Percentiles rank a stretch among this genome's conserved stretches.
phyloP scores from a whole-genome alignment of 2,113 vertebrate species.

The Anser cygnoides region DNA sequence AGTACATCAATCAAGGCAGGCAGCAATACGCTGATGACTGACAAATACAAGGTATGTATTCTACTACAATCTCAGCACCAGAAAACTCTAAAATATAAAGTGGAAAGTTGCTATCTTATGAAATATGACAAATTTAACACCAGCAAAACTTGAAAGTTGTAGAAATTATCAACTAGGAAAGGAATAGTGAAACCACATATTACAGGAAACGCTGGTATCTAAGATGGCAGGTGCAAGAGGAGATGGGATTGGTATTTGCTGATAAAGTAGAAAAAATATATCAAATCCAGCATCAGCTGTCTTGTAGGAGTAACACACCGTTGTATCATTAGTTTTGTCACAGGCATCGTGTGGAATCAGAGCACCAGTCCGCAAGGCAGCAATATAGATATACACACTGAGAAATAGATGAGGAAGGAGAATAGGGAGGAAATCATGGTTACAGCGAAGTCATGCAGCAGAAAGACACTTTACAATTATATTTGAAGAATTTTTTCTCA shows the following conservation, averaged over 20 bases:
- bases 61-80: neutral
- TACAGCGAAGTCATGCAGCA: accelerated
- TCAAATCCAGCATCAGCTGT: neutral
- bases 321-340: neutral
- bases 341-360: neutral
- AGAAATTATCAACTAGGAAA: neutral
- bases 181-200: accelerated
- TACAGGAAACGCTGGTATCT: neutral
- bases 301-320: accelerated
- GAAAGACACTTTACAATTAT: neutral
- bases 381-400: neutral
- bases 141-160: neutral
- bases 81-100: neutral
- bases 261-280: neutral
- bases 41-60: neutral
- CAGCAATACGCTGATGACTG: neutral
- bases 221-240: neutral
- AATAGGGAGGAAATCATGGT: neutral
- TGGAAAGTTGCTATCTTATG: neutral
- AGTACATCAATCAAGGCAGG: neutral
- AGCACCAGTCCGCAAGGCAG: neutral
- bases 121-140: neutral
- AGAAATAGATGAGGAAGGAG: neutral
- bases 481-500: neutral
- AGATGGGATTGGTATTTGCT: neutral